Evolutionary conservation across 1,140 invertebrate genomes (phyloP).

Genomic region (Drosophila sucinea): DNA sequence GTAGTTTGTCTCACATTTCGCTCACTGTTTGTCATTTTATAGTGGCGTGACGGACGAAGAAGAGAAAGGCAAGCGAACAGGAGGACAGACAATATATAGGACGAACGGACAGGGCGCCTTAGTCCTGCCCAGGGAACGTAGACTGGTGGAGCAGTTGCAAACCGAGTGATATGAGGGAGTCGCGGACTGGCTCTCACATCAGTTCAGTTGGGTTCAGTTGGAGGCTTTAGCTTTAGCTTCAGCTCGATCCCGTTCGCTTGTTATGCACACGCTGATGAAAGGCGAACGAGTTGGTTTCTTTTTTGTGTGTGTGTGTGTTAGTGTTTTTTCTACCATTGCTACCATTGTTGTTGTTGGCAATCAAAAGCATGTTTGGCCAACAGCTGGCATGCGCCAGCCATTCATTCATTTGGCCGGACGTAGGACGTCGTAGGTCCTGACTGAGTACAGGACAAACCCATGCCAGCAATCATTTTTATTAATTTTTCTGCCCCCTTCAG

Average conservation of each 20-base stretch:
- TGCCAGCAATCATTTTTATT: slow-evolving; percentile 79
- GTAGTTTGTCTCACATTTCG: slow-evolving; percentile 39
- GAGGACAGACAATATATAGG: slow-evolving; percentile 2
- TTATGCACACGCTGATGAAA: slow-evolving; percentile 78
- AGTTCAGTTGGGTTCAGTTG: slow-evolving; percentile 38
- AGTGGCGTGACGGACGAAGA: slow-evolving; percentile 57
- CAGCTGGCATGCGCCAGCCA: slow-evolving; percentile 79
- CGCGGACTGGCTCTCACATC: slow-evolving; percentile 35
- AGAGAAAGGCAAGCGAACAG: slow-evolving; percentile 44
- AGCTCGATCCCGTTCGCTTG: slow-evolving; percentile 59
- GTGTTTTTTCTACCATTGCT: slow-evolving; percentile 7
- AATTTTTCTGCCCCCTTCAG: slow-evolving; percentile 60
- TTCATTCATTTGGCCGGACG: slow-evolving; percentile 68
- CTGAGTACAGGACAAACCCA: slow-evolving; percentile 38
- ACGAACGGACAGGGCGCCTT: slow-evolving; percentile 57
- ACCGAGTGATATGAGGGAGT: slow-evolving; percentile 48
- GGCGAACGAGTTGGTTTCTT: slow-evolving; percentile 46
- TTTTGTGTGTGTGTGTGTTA: slow-evolving; percentile 25
- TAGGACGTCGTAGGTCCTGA: slow-evolving; percentile 29
- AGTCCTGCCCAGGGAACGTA: not conserved
- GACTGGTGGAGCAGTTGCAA: slow-evolving; percentile 12
- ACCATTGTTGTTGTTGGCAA: slow-evolving; percentile 60
- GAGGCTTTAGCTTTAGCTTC: slow-evolving; percentile 42
- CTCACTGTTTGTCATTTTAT: slow-evolving; percentile 72
- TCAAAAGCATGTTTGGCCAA: slow-evolving; percentile 79